Conservation (phyloP, 2,888 invertebrate species). For the Lapara coniferarum region DNA sequence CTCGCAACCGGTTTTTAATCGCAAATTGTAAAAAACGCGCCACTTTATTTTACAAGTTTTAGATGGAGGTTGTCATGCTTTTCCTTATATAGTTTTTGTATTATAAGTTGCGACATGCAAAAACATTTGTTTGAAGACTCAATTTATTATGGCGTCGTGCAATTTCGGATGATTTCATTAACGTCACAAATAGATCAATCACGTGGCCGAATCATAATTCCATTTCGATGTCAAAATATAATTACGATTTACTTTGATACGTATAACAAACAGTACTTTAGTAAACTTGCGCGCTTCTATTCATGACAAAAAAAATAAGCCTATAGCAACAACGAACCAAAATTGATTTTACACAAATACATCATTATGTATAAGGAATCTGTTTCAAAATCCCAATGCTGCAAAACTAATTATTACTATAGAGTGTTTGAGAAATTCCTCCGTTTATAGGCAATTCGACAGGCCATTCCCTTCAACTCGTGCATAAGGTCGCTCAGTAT, state of each 20-base stretch:
- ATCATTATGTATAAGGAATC: neutral
- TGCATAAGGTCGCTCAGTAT: conserved; percentile 13
- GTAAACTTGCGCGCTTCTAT: neutral
- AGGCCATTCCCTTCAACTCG: conserved; percentile 16
- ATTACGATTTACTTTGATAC: neutral
- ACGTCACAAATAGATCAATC: conserved; percentile 8
- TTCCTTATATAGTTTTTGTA: conserved; percentile 19
- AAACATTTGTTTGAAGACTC: conserved; percentile 10
- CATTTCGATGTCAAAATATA: conserved; percentile 1
- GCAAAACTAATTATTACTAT: neutral
- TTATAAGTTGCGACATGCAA: conserved; percentile 8
- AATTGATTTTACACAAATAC: neutral
- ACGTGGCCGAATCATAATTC: neutral
- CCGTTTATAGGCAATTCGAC: conserved; percentile 18
- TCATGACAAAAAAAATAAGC: neutral
- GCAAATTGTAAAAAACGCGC: conserved; percentile 15
- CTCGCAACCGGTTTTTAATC: conserved; percentile 22
- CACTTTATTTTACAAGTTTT: conserved; percentile 13
- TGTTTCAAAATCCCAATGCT: neutral
- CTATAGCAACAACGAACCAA: neutral
- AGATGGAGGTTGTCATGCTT: conserved; percentile 1
- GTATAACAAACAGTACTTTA: neutral
- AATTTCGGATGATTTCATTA: conserved; percentile 9
- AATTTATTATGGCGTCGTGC: neutral
- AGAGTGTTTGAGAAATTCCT: conserved; percentile 15